Evolutionary conservation across 2,888 invertebrate genomes (phyloP), one percentile per base, ranked within the genome.

Genomic region (Antitype chi): DNA sequence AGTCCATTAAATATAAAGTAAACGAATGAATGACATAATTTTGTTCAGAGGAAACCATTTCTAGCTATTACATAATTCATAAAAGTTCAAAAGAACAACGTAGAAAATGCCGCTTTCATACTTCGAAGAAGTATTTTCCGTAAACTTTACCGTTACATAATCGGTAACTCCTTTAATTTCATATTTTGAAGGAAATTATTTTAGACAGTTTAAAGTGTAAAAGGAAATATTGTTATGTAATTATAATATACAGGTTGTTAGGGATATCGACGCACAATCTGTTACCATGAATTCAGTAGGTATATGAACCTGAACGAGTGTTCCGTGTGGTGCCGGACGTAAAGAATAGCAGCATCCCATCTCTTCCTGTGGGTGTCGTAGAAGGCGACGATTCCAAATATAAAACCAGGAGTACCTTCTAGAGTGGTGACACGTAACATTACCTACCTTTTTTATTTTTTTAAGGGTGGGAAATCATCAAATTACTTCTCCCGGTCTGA

Each of bases 71-170:
- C 7, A 25, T 38, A 25, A 25, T 71, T 71, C 9, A 20, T 11
- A 49, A 38, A 74, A 57, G n/a, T 23, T 49, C 20, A 20, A 32
- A 25, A 74, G 5, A 53, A 74, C n/a, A 13, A 2, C 53, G 20
- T 32, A 13, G 38, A 53, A 74, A 62, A 53, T 75, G 20, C 47
- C 53, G 47, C 23, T 53, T 55, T 62, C 2, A 63, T 55, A 38
- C 17, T 47, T 47, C 25, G 43, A 1, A 13, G 53, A 75, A 62
- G 5, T 5, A 15, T 15, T n/a, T 20, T 62, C 25, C 38, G 17
- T n/a, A 74, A 74, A 32, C 28, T 49, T 53, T n/a, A 20, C 47
- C 20, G 9, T 62, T 43, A 47, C 43, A 8, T 17, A 57, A 57
- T 13, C n/a, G n/a, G 25, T 23, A 38, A 28, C 43, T 52, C 49